Evolutionary conservation across 2,888 invertebrate genomes (phyloP), one percentile per base, ranked within the genome.

Genomic region (Petrolisthes cinctipes): DNA sequence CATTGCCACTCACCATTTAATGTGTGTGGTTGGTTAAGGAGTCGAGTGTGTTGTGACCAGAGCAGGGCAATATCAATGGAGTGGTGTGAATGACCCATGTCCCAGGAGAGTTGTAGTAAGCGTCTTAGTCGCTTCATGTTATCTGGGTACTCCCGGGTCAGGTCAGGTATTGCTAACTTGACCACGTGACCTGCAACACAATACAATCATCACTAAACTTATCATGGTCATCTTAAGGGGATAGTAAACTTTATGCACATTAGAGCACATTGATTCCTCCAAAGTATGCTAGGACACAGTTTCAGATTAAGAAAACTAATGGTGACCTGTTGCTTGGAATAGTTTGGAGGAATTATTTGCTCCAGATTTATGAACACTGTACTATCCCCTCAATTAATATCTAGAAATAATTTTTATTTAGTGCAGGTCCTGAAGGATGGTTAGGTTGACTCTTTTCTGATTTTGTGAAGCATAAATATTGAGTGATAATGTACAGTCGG

Each of bases 61-160:
- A 78, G 78, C 66, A 82, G 68, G 4, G 68, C 17, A 6, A 78
- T 9, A 53, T 86, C 86, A 57, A 86, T 61, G 53, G 20, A 37
- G 17, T 82, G 86, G n/a, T 82, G 86, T 6, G 86, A 78, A 66
- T 86, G 86, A 66, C 86, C 86, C 7, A 86, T 82, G 76, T 86
- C 86, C 86, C 86, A 86, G 5, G 86, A 86, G 14, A 86, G 66
- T 54, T 86, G 82, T 9, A 86, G 81, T 17, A 86, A 5, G 0
- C 82, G 53, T 6, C 53, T 51, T 53, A 86, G 51, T 17, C 76
- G n/a, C 53, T 56, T 76, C 86, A 86, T 86, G 66, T 82, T 54
- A 23, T 53, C 78, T 68, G 76, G 78, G 20, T 82, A 57, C 14
- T 37, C 78, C 57, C 78, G 20, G 54, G 73, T 53, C 7, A 86